Conservation (phyloP, 2,113 vertebrate genomes). For the Picathartes gymnocephalus region DNA sequence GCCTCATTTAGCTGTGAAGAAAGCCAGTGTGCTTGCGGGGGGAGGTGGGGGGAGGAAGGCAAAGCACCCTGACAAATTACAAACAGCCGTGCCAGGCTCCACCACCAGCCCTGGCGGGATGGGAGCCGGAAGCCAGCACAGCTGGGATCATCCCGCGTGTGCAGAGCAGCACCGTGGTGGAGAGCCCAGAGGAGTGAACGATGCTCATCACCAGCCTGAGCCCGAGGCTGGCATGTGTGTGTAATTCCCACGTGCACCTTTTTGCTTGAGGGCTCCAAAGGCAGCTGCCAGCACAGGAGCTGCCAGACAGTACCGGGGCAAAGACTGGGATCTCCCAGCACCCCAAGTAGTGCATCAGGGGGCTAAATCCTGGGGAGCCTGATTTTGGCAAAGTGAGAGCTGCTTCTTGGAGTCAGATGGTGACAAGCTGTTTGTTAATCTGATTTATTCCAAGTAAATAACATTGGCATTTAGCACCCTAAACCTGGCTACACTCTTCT, state of each 20-base stretch:
- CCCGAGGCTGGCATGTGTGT: not conserved
- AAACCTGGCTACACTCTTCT: not conserved
- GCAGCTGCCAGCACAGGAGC: not conserved
- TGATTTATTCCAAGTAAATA: not conserved
- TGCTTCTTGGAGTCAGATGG: not conserved
- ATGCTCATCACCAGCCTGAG: not conserved
- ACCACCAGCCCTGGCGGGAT: not conserved
- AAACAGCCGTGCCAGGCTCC: not conserved
- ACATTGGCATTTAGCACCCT: not conserved
- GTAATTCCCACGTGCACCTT: not conserved
- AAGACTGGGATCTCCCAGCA: not conserved
- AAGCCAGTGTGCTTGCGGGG: not conserved
- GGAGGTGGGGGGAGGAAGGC: not conserved
- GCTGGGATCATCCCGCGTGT: not conserved
- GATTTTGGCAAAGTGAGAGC: not conserved
- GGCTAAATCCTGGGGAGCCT: not conserved
- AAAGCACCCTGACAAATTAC: slow-evolving; percentile 31
- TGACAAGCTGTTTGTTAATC: not conserved
- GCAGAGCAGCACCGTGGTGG: not conserved
- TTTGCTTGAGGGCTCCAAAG: not conserved
- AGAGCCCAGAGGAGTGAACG: not conserved
- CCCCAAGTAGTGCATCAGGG: not conserved
- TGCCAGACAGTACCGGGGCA: not conserved
- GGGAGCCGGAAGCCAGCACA: not conserved
- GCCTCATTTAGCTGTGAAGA: slow-evolving; percentile 67